Conservation (phyloP, 37 sponge, comb jelly and placozoan genomes). For the Ianthella basta region DNA sequence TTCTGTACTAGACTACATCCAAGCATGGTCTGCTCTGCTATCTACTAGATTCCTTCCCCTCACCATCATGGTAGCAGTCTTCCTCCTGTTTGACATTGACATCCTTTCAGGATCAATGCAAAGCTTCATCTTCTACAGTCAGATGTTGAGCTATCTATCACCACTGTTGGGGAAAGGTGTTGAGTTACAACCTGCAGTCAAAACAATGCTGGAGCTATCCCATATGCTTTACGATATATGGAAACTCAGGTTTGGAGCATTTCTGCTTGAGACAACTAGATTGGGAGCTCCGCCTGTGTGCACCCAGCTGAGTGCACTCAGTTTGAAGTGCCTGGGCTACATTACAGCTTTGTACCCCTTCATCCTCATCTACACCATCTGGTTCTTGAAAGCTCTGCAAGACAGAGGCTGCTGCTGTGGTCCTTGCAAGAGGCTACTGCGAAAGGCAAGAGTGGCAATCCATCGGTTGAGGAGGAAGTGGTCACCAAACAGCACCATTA, state of each 20-base stretch:
- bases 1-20: background rate
- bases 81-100: constrained; percentile 34
- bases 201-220: background rate
- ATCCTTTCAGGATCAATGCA: constrained; percentile 25
- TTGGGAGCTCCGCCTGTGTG: constrained; percentile 3
- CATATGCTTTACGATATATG: constrained; percentile 1
- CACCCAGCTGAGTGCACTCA: background rate
- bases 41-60: background rate
- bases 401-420: constrained; percentile 26
- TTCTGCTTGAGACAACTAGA: background rate
- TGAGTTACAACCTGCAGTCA: background rate
- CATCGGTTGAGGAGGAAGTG: constrained; percentile 5
- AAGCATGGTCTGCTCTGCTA: background rate
- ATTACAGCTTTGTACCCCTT: constrained; percentile 5
- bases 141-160: background rate
- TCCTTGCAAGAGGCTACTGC: background rate
- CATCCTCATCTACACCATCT: constrained; percentile 13
- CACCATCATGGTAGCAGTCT: constrained; percentile 2
- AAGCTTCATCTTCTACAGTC: constrained; percentile 27
- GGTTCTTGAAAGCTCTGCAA: constrained; percentile 6
- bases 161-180: background rate
- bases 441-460: background rate
- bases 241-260: background rate
- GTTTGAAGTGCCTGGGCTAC: background rate
- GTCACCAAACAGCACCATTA: constrained; percentile 31